Base-by-base conservation (phyloP, 2,888 invertebrate species). In the Oasisia sp. region DNA sequence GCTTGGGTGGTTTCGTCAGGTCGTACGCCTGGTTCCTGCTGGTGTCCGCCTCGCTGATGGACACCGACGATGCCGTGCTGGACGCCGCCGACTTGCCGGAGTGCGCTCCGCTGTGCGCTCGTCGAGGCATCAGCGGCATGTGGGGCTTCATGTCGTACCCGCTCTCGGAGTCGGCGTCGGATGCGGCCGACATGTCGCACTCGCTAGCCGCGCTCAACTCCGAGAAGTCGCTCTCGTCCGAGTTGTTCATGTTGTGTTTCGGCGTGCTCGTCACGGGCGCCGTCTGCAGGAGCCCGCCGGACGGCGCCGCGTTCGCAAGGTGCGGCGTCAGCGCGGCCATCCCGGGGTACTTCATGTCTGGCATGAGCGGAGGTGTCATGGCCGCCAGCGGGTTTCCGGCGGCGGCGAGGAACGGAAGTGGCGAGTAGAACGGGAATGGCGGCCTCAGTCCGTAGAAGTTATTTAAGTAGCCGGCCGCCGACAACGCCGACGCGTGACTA, bases 391-490 rank as follows among this genome's bases (percentile, higher is more conserved):
- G 94, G 91, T 93, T 92, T 27, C 92, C 93, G 7, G 92, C 92
- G 27, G 92, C 93, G 7, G 92, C 92, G 27, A 93, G 32, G 19
- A 93, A 93, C 74, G 94, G 94, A 32, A 94, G 91, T n/a, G 95
- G 95, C 27, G 95, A 95, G 92, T 94, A 95, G 93, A 95, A 95
- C 58, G 95, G 95, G 92, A 94, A 95, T 9, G 95, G 93, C 45
- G 95, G 95, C 27, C 95, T 92, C n/a, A 92, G 92, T 5, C 94
- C 93, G 92, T 95, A 95, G 91, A 95, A 92, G 38, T 38, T 38
- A n/a, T 94, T 94, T 94, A 94, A 94, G 93, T 94, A 94, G 45
- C 94, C 93, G 12, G 94, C 74, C 74, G 74, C 94, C 4, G 95
- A 32, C 56, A 92, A 38, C 11, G 92, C 92, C 5, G 93, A 50